Evolutionary conservation across 1,140 invertebrate species (phyloP).

Genomic region (Lutraria rhynchaena): DNA sequence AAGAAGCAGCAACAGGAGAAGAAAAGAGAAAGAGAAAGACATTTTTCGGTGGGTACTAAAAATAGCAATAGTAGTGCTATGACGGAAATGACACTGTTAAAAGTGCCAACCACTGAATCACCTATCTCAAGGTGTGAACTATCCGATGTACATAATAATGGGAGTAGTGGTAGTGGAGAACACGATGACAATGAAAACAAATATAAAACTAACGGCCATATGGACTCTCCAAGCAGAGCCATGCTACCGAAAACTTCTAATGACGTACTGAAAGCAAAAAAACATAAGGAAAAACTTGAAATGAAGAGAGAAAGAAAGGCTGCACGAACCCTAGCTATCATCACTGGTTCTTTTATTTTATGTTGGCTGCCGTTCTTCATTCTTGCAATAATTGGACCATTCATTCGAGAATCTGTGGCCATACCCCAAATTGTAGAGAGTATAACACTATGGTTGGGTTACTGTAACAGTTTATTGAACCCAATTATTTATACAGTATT

Average conservation of each 20-base stretch:
- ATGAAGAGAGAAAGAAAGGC: slow-evolving; percentile 83
- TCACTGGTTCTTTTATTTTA: slow-evolving; percentile 81
- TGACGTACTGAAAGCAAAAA: slow-evolving; percentile 58
- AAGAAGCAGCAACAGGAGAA: slow-evolving; percentile 62
- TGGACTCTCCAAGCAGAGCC: slow-evolving; percentile 63
- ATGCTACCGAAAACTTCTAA: slow-evolving; percentile 65
- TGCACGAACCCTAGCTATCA: slow-evolving; percentile 82
- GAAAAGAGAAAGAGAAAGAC: slow-evolving; percentile 44
- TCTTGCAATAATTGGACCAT: slow-evolving; percentile 76
- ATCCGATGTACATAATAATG: slow-evolving; percentile 56
- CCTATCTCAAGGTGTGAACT: slow-evolving; percentile 50
- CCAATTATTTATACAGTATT: slow-evolving; percentile 83
- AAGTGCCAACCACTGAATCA: slow-evolving; percentile 38
- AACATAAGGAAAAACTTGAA: slow-evolving; percentile 80
- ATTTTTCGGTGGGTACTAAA: slow-evolving; percentile 2
- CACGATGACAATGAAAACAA: slow-evolving; percentile 67
- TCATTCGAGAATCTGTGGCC: slow-evolving; percentile 66
- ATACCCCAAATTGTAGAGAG: slow-evolving; percentile 79
- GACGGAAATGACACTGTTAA: slow-evolving; percentile 54
- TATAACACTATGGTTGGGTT: slow-evolving; percentile 81
- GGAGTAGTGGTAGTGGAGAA: slow-evolving; percentile 45
- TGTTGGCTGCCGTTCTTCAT: slow-evolving; percentile 83
- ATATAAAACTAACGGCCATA: slow-evolving; percentile 55
- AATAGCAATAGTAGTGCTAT: not conserved
- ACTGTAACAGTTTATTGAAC: slow-evolving; percentile 81